Evolutionary conservation across 2,888 invertebrate species (phyloP), one percentile per base, ranked within the genome.

Genomic region (Xylota sylvarum): DNA sequence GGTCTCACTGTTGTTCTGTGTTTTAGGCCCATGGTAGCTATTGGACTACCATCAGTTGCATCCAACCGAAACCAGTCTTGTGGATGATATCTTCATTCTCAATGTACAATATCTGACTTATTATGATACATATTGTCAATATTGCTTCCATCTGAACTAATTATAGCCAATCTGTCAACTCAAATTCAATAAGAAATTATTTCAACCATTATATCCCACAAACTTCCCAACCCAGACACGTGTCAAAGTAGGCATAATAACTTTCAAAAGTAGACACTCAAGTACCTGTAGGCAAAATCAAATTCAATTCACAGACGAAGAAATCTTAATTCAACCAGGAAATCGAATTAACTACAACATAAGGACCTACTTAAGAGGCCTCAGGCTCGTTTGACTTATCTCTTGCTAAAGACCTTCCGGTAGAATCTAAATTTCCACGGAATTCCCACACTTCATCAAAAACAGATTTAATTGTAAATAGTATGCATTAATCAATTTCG

Each of bases 401-500:
- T 23, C 46, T 30, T 9, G 14, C 30, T 48, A 9, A 48, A 32
- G 55, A 9, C 35, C 17, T 56, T 56, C 56, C 17, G 9, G 2
- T 56, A 10, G 10, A 56, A 4, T 52, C 14, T 9, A 7, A 30
- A 30, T 0, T 35, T 46, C 46, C 10, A 10, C 2, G 9, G 9
- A 27, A 12, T 50, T 27, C 30, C n/a, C 30, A 30, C 27, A 27
- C 30, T 50, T 19, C n/a, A 19, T 23, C 50, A 32, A 64, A 64
- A 50, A 17, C 50, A 30, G 43, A 50, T 50, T 35, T 19, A 50
- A 48, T 48, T 23, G 32, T 19, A 50, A 35, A 17, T 12, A 50
- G 35, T 48, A 50, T 35, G 17, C 35, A 50, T 48, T 65, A 48
- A 65, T 65, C 19, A 50, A 65, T 35, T 65, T 23, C 2, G 3